Conservation (phyloP, 2,797 vertebrate genomes). For the Morelia viridis region DNA sequence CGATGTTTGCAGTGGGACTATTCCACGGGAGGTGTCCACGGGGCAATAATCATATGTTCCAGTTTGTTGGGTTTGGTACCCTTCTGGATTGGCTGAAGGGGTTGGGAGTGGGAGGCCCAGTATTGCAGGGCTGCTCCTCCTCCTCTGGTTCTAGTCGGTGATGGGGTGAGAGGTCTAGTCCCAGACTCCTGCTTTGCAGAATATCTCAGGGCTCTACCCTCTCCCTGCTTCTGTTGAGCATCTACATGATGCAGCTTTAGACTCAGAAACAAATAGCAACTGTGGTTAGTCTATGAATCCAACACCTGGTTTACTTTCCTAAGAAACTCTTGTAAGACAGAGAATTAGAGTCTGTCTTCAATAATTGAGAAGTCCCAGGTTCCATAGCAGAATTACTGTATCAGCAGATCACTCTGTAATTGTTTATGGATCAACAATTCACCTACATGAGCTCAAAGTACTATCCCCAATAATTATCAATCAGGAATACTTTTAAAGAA, state of each 20-base stretch:
- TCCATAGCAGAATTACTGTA: background rate
- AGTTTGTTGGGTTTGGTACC: background rate
- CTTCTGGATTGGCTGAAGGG: background rate
- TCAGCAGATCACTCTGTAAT: conserved; percentile 22
- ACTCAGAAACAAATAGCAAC: background rate
- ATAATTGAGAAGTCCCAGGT: conserved; percentile 27
- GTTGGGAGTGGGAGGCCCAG: background rate
- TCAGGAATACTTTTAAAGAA: conserved; percentile 14
- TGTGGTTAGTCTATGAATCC: background rate
- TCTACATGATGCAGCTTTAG: background rate
- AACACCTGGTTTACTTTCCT: background rate
- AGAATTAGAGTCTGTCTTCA: background rate
- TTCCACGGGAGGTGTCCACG: conserved; percentile 9
- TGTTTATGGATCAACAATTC: conserved; percentile 27
- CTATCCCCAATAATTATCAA: conserved; percentile 4
- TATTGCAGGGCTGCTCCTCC: background rate
- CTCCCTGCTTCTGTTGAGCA: background rate
- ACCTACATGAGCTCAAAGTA: conserved; percentile 2
- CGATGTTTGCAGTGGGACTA: conserved; percentile 30
- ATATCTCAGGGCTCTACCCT: background rate
- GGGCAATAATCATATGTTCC: background rate
- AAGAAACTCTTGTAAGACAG: background rate
- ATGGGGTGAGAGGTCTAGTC: background rate
- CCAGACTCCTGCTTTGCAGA: background rate
- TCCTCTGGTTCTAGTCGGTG: background rate